Conservation (phyloP, 2,113 vertebrate genomes). For the Elaphurus davidianus region DNA sequence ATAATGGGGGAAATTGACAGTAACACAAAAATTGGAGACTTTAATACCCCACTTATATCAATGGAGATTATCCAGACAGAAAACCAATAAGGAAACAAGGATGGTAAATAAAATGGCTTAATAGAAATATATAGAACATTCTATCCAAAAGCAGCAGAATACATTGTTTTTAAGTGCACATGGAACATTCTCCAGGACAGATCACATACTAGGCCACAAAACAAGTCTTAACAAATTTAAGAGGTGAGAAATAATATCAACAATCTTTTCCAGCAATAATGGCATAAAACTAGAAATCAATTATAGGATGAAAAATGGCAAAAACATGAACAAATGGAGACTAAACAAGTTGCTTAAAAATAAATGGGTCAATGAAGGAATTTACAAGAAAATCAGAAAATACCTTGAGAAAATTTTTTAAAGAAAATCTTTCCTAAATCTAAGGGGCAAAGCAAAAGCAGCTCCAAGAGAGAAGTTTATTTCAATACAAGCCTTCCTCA, state of each 20-base stretch:
- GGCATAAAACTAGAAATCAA: background rate
- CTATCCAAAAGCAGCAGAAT: background rate
- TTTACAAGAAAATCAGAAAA: background rate
- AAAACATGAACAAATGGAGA: background rate
- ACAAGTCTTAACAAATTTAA: background rate
- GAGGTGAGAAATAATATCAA: background rate
- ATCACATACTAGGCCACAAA: background rate
- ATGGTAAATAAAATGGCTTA: background rate
- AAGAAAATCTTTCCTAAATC: background rate
- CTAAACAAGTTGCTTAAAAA: background rate
- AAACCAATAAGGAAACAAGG: background rate
- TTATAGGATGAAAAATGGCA: background rate
- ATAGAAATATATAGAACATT: background rate
- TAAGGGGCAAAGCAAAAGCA: background rate
- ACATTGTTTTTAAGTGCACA: background rate
- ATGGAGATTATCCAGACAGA: background rate
- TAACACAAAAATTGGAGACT: background rate
- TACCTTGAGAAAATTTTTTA: background rate
- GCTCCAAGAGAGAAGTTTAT: background rate
- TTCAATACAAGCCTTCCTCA: background rate
- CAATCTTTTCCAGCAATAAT: background rate
- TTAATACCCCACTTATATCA: background rate
- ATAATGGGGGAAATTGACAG: background rate
- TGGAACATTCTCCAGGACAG: background rate
- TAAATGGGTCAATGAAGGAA: background rate